Base-by-base conservation (phyloP, 2,888 invertebrate genomes). In the Stratiomys singularior region DNA sequence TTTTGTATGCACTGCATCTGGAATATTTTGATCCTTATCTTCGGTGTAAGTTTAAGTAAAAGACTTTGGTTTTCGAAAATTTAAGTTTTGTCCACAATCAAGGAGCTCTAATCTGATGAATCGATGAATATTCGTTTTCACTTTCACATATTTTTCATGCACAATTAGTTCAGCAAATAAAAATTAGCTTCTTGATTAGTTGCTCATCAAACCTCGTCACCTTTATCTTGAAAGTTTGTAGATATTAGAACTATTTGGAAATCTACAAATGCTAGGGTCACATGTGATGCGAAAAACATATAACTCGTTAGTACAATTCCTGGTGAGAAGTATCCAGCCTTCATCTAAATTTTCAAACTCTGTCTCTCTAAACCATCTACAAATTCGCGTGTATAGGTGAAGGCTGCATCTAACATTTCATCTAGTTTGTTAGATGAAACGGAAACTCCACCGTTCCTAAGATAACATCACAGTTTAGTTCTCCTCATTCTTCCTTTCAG, bases 361-460 rank as follows among this genome's bases (percentile, higher is more conserved):
- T n/a, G n/a, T n/a, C 4, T n/a, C 5, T 27, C 27, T 25, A 28
- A 25, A 63, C 27, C 5, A 27, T 63, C 27, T 63, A 25, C 1
- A 15, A 63, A 11, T 63, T 63, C n/a, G 28, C 63, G 63, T 63
- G 11, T 18, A 28, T 13, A 11, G 63, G 23, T 27, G 63, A 27
- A 63, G 21, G 60, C 60, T 52, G 23, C 63, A 63, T 63, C 63
- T 13, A n/a, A n/a, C 63, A 27, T 63, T 28, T 27, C 63, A 63
- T 25, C 28, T 25, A 25, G 13, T 63, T 63, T 63, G 27, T 63
- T 28, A 28, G 63, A 63, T 63, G 23, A 27, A 60, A n/a, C 15
- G 63, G 63, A 63, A 63, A 28, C 63, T 63, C 63, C 23, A 27
- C 25, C 27, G 28, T 28, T n/a, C 15, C 63, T 13, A 11, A 13